Percentiles rank a stretch among this genome's conserved stretches.
phyloP scores from a whole-genome alignment of 1,140 invertebrate genomes.

The Muscidifurax raptorellus region DNA sequence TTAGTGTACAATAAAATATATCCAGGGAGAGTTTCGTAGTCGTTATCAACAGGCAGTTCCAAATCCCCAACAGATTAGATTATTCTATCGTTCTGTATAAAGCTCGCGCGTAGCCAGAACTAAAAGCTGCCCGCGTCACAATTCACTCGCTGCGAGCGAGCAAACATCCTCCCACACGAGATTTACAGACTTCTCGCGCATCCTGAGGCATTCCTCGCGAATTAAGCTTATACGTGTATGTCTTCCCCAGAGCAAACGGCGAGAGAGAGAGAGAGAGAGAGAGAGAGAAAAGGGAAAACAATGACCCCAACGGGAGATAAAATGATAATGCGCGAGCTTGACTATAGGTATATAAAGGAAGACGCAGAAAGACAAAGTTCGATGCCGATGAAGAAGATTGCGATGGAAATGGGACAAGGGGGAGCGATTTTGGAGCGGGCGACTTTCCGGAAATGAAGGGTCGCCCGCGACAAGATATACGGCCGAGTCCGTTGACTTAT shows the following conservation, averaged over 20 bases:
- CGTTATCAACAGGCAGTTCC: neutral
- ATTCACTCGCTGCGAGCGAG: neutral
- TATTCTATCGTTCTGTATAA: too few species aligned
- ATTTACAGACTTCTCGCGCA: neutral
- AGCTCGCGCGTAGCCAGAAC: neutral
- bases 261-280: too few species aligned
- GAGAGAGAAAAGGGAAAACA: neutral
- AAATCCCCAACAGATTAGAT: neutral
- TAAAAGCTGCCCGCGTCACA: neutral
- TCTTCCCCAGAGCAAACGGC: neutral
- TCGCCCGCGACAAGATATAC: conserved; percentile 43
- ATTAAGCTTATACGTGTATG: neutral
- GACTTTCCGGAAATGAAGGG: conserved; percentile 50
- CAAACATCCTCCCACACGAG: neutral
- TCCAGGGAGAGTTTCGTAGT: too few species aligned
- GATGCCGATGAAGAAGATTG: conserved; percentile 40
- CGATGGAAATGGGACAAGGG: conserved; percentile 46
- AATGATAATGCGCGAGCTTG: conserved; percentile 46
- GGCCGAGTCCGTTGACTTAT: conserved; percentile 39
- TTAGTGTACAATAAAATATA: too few species aligned
- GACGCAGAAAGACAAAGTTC: conserved; percentile 28
- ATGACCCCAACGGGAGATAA: conserved; percentile 21
- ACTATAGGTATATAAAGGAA: conserved; percentile 21
- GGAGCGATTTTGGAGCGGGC: conserved; percentile 32
- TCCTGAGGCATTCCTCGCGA: neutral